phyloP scores from a whole-genome alignment of 2,113 vertebrate genomes.

The Peromyscus leucopus region DNA sequence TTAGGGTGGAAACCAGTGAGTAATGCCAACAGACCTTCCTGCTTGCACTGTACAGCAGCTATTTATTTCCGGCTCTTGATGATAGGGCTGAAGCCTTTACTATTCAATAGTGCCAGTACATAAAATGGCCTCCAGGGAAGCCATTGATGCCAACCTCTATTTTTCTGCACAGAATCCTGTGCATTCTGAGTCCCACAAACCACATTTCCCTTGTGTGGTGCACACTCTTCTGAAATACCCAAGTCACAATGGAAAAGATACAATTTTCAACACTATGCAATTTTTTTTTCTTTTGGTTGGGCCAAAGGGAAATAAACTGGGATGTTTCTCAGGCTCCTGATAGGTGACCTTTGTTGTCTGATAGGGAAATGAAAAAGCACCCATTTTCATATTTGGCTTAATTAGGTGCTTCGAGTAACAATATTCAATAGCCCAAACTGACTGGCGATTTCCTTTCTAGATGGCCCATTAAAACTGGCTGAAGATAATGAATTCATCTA shows the following conservation, averaged over 20 bases:
- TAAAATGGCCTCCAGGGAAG: slow-evolving; percentile 9
- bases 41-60: not conserved
- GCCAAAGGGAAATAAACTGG: slow-evolving; percentile 65
- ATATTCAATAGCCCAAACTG: slow-evolving; percentile 73
- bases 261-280: slow-evolving; percentile 28
- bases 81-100: not conserved
- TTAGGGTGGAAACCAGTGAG: not conserved
- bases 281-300: slow-evolving; percentile 60
- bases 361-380: slow-evolving; percentile 75
- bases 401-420: slow-evolving; percentile 77
- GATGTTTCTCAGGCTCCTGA: slow-evolving; percentile 52
- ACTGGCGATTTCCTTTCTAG: slow-evolving; percentile 78
- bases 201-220: not conserved
- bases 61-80: slow-evolving; percentile 38
- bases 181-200: slow-evolving; percentile 35
- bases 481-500: slow-evolving; percentile 84
- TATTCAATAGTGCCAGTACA: not conserved
- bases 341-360: slow-evolving; percentile 81
- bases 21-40: not conserved
- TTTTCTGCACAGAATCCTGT: not conserved
- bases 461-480: slow-evolving; percentile 82
- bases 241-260: slow-evolving; percentile 54
- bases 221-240: slow-evolving; percentile 30
- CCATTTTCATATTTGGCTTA: slow-evolving; percentile 79
- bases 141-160: slow-evolving; percentile 32